Percentiles rank a stretch among this genome's conserved stretches.
These are phyloP conservation scores for Battus philenor DNA, from an alignment of 1,140 invertebrate genomes.

Conservation along the genomic window DNA sequence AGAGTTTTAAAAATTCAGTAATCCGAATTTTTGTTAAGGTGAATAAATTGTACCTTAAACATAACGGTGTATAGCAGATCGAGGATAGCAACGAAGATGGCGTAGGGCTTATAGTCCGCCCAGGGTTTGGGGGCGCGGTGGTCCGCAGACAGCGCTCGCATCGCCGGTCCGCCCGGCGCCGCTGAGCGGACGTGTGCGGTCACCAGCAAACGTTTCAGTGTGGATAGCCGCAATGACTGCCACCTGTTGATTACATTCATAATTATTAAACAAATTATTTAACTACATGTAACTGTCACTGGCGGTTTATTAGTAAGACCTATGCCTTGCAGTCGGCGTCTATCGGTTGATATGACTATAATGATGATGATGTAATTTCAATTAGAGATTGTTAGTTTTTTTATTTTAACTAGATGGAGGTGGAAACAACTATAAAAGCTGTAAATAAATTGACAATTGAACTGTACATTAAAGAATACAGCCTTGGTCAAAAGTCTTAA, in stretches of 20 bases:
- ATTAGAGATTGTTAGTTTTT: too few species aligned
- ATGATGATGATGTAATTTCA: too few species aligned
- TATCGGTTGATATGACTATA: too few species aligned
- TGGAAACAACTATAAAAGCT: too few species aligned
- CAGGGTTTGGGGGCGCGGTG: constrained; percentile 75
- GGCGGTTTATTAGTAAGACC: too few species aligned
- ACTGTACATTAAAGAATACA: too few species aligned
- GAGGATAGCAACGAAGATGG: constrained; percentile 84
- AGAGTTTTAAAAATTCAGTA: too few species aligned
- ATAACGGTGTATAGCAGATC: constrained; percentile 66
- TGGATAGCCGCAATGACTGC: constrained; percentile 80
- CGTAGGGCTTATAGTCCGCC: constrained; percentile 88
- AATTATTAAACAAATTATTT: neutral
- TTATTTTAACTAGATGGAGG: too few species aligned
- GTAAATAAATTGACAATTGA: too few species aligned
- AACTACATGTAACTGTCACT: neutral
- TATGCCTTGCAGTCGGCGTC: too few species aligned
- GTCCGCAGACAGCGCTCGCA: constrained; percentile 45
- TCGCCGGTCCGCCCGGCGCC: constrained; percentile 75
- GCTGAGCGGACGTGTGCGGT: constrained; percentile 86
- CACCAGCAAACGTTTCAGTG: constrained; percentile 87
- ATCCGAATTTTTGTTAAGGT: too few species aligned
- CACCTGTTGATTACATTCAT: constrained; percentile 72
- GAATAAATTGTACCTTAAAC: constrained; percentile 74
- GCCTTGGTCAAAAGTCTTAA: too few species aligned